A percentile compares a stretch with the other conserved stretches of the same genome.
phyloP scores from a whole-genome alignment of 2,888 invertebrate species.

The Luperina testacea region DNA sequence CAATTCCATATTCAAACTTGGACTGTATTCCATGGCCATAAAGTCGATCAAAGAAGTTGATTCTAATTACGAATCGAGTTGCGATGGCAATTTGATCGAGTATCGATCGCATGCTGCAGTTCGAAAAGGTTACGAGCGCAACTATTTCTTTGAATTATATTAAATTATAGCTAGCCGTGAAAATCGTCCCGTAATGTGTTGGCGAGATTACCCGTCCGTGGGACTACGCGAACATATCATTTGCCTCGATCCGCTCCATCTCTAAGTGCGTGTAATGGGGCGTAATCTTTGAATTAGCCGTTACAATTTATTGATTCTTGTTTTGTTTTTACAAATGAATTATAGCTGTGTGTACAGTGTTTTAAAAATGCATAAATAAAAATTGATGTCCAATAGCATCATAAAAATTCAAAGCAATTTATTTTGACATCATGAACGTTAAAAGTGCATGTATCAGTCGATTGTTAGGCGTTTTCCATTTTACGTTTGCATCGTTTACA shows the following conservation, averaged over 20 bases:
- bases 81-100: conserved; percentile 62
- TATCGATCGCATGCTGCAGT: conserved; percentile 66
- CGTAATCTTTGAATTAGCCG: conserved; percentile 87
- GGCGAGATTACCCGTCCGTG: conserved; percentile 86
- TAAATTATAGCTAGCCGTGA: conserved; percentile 90
- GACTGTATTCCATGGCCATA: conserved; percentile 70
- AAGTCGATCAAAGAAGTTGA: conserved; percentile 48
- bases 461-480: conserved; percentile 30
- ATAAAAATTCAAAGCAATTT: conserved; percentile 54
- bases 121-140: conserved; percentile 79
- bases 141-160: conserved; percentile 90
- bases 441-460: conserved; percentile 23
- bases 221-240: conserved; percentile 87
- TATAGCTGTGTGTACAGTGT: conserved; percentile 58
- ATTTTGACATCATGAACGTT: conserved; percentile 41
- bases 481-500: conserved; percentile 35
- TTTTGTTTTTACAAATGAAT: conserved; percentile 76
- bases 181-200: conserved; percentile 89
- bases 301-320: conserved; percentile 85
- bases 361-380: conserved; percentile 41
- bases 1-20: conserved; percentile 70
- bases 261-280: conserved; percentile 85
- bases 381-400: conserved; percentile 29
- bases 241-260: conserved; percentile 80
- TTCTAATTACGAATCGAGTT: conserved; percentile 60